Base-by-base conservation (phyloP, 2,888 invertebrate species). In the Dendrolimus pini region DNA sequence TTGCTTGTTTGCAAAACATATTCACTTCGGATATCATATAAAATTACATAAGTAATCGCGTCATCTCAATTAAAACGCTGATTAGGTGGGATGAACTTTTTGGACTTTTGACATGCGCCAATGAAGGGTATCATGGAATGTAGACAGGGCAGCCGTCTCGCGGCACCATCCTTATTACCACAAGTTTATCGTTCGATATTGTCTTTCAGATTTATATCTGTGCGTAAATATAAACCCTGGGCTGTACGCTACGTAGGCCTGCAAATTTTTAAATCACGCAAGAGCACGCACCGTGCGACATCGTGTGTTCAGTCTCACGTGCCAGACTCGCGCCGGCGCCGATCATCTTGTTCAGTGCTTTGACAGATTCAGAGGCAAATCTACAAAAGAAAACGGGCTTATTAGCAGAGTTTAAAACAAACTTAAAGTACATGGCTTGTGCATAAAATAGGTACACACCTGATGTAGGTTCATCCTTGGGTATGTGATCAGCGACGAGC, bases 331-430 rank as follows among this genome's bases (percentile, higher is more conserved):
- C 75, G 78, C 74, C 74, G 64, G 71, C 74, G 72, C 74, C 71
- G 63, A 59, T 62, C 65, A 60, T 62, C 64, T 55, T 64, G 66
- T 71, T 85, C 84, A 93, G 92, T 96, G 96, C 93, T 96, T 96
- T 80, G 96, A 96, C 91, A 96, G 92, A 92, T 96, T 96, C 85
- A 96, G 92, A 85, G 96, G 96, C 93, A 95, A 94, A 95, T 96
- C 96, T 96, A 93, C 60, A 94, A 94, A 41, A 12, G 18, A 13
- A 41, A 52, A 55, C 13, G 55, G 9, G 41, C 41, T 12, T 9
- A 7, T 42, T 41, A 8, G 10, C 8, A 41, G 2, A 7, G 10
- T 2, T 1, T 55, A 42, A 7, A 42, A 14, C 41, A 10, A 55
- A 7, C 2, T 30, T 30, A 30, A 30, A 30, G 30, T 30, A 0